Percentiles rank a stretch among this genome's conserved stretches.
phyloP scores from a whole-genome alignment of 2,797 vertebrate genomes.

The Antennarius maculatus region DNA sequence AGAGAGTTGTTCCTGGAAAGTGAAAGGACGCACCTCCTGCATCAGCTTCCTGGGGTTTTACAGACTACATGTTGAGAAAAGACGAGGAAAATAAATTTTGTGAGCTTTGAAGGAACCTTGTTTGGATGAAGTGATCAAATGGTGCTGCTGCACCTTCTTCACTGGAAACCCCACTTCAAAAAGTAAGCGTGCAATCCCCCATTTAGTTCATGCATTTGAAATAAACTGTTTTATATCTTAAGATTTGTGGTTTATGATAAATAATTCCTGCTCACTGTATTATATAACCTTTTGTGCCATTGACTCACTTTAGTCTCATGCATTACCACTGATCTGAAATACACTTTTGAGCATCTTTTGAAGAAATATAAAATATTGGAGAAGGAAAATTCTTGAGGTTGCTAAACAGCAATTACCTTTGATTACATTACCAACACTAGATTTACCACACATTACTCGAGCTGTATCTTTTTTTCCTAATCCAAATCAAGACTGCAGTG shows the following conservation, averaged over 20 bases:
- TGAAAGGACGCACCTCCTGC: slow-evolving; percentile 21
- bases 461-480: no score
- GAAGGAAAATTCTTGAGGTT: neutral
- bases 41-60: slow-evolving; percentile 33
- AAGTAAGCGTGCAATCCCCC: slow-evolving; percentile 52
- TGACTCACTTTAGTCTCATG: neutral
- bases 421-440: neutral
- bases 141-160: slow-evolving; percentile 59
- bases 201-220: slow-evolving; percentile 16
- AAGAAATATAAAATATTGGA: neutral
- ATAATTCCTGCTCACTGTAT: neutral
- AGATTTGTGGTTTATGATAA: neutral
- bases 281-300: neutral
- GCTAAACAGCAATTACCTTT: neutral
- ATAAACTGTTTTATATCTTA: neutral
- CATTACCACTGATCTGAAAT: neutral
- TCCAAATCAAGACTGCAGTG: no score
- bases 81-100: slow-evolving; percentile 27
- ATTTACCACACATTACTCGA: no score
- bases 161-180: slow-evolving; percentile 71
- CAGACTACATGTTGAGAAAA: slow-evolving; percentile 27
- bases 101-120: slow-evolving; percentile 34
- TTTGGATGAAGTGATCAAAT: slow-evolving; percentile 56
- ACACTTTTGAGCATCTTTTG: neutral
- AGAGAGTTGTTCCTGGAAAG: slow-evolving; percentile 32